Evolutionary conservation across 1,140 invertebrate species (phyloP), one percentile per base, ranked within the genome.

Genomic region (Helicoverpa armigera): DNA sequence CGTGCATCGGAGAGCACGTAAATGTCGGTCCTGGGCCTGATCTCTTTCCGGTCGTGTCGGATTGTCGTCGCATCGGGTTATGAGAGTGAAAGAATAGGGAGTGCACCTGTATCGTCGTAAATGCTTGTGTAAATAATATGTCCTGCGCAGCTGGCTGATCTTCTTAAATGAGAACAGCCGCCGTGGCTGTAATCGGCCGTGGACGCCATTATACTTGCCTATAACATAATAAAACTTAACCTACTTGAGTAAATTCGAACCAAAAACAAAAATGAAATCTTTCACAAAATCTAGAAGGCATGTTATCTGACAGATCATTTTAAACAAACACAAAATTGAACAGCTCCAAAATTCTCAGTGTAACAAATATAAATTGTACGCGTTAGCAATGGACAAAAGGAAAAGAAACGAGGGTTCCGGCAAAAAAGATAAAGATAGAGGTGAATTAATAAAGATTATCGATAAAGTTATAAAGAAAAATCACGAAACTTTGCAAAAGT

Each of bases 391-490:
- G 61, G 61, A 65, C 18, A 65, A 14, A 29, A 29, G 29, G 7
- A 18, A 12, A 2, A 9, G 61, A 35, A 65, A 65, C 61, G 31
- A 65, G 1, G 31, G 13, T 18, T 35, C 29, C 3, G 10, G 13
- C 18, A 65, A 65, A 65, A 65, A 65, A 65, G 61, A 43, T 35
- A 65, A 65, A 14, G 61, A 65, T 10, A 18, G 61, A 12, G 61
- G 61, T 14, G 61, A 65, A 29, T 35, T 65, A 14, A 18, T 14
- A 9, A 69, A 69, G 48, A n/a, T 35, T 16, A n/a, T 13, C 10
- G 43, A 43, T 2, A 69, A 69, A 35, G 3, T 13, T 10, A 63
- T 13, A 2, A 48, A 48, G n/a, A 69, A 7, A 50, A 12, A 3
- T 3, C 14, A 69, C 12, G 65, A 69, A 50, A 69, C 50, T 69